Evolutionary conservation across 2,797 vertebrate species (phyloP), one percentile per base, ranked within the genome.

Genomic region (Tapera naevia): DNA sequence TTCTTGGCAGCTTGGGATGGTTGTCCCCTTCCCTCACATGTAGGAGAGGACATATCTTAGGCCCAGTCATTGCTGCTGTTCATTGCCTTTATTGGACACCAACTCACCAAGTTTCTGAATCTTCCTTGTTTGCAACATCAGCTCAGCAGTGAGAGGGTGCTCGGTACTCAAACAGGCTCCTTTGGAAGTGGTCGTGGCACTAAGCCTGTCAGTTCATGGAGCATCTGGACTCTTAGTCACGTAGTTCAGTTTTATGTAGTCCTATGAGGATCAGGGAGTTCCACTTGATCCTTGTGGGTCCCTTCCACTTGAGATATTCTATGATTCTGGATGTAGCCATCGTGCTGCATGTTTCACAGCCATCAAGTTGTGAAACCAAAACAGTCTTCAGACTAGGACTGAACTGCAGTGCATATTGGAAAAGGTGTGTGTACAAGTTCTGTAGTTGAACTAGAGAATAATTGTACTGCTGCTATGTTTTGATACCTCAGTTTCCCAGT

Each of bases 21-120:
- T 87, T 71, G n/a, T 84, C 8, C 16, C 13, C 17, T 85, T 61
- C 46, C 16, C 51, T 79, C 30, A 11, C 5, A 3, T n/a, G 17
- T 19, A 48, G 0, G 0, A 5, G 7, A 23, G 60, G 48, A 54
- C 54, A 45, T 45, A 17, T 67, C 13, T 53, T 66, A 0, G 11
- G 32, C 37, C 17, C 33, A 32, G 39, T 35, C 32, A 27, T 17
- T 84, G 78, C 51, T 64, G 57, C 35, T 84, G 72, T 80, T 91
- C 39, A 5, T 61, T 65, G 25, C 27, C 41, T 74, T 62, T 23
- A 58, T 32, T 14, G 21, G 23, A 35, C 46, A n/a, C 30, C 66
- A 88, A 3, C 5, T 23, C 64, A 58, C 7, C 39, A 51, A 18
- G 25, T 69, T 86, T 88, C 50, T 2, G 1, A 33, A 65, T 64